A percentile compares a stretch with the other conserved stretches of the same genome.
Conservation (phyloP, 2,113 vertebrate genomes). For the Pogonocichla stellata region DNA sequence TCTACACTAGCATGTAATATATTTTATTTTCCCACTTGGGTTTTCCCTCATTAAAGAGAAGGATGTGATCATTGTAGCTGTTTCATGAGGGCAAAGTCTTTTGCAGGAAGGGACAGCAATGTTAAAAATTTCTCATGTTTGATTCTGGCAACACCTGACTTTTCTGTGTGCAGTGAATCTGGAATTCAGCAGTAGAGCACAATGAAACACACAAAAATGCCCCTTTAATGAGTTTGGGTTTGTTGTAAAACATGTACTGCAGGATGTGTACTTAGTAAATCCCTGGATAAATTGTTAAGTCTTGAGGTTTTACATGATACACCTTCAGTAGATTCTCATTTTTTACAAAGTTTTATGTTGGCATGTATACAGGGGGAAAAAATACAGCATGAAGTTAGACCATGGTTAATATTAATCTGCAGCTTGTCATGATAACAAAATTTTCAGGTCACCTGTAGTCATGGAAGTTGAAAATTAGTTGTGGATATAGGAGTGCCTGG, state of each 20-base stretch:
- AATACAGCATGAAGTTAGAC: not conserved
- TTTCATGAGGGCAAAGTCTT: not conserved
- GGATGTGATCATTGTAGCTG: not conserved
- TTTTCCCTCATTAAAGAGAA: not conserved
- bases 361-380: not conserved
- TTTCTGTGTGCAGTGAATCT: not conserved
- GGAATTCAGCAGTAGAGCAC: not conserved
- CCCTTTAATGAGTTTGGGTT: not conserved
- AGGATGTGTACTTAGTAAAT: not conserved
- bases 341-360: slow-evolving; percentile 18
- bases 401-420: not conserved
- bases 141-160: not conserved
- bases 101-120: not conserved
- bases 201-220: not conserved
- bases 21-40: not conserved
- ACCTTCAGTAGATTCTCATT: not conserved
- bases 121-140: not conserved
- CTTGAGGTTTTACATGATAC: not conserved
- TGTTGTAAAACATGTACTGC: not conserved
- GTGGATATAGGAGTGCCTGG: not conserved
- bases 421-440: not conserved
- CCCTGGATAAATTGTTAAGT: not conserved
- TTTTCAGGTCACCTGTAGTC: not conserved
- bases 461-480: not conserved
- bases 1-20: fast-evolving